phyloP scores from a whole-genome alignment of 2,113 vertebrate genomes.

The Cyphomyrus discorhynchus region DNA sequence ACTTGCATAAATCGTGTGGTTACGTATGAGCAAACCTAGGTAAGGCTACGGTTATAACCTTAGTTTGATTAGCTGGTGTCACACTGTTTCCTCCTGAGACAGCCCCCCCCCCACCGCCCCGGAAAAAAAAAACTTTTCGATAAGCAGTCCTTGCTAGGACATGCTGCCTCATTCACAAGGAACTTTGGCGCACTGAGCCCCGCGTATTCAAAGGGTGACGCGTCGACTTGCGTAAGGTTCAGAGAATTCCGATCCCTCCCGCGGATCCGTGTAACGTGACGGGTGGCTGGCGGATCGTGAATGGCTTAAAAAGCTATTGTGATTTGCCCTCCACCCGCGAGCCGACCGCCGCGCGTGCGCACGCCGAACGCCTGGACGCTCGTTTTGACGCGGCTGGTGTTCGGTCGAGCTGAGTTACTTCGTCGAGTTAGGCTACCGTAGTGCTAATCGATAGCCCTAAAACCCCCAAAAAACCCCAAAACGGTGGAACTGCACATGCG shows the following conservation, averaged over 20 bases:
- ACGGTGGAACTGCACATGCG: too few relatives aligned
- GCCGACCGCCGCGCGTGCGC: neutral
- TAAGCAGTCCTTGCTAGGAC: neutral
- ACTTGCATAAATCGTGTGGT: too few relatives aligned
- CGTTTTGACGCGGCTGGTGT: neutral
- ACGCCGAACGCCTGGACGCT: neutral
- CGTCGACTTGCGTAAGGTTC: slow-evolving; percentile 30
- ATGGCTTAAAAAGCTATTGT: neutral
- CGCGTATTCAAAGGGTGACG: slow-evolving; percentile 43
- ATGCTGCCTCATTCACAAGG: neutral
- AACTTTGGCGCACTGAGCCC: neutral
- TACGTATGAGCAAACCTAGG: neutral
- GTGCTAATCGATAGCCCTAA: too few relatives aligned
- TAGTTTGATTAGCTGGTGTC: neutral
- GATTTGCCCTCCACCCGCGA: neutral
- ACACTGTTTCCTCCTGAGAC: neutral
- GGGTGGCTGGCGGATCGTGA: neutral
- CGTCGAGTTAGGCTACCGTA: too few relatives aligned
- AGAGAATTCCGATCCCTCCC: neutral
- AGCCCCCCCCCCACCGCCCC: slow-evolving; percentile 24
- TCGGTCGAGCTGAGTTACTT: too few relatives aligned
- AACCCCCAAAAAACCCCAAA: too few relatives aligned
- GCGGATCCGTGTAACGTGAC: neutral
- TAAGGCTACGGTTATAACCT: neutral
- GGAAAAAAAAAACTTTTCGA: slow-evolving; percentile 45